Conservation (phyloP, 92 coral and sea anemone species). For the Umimayanthus kanabou region DNA sequence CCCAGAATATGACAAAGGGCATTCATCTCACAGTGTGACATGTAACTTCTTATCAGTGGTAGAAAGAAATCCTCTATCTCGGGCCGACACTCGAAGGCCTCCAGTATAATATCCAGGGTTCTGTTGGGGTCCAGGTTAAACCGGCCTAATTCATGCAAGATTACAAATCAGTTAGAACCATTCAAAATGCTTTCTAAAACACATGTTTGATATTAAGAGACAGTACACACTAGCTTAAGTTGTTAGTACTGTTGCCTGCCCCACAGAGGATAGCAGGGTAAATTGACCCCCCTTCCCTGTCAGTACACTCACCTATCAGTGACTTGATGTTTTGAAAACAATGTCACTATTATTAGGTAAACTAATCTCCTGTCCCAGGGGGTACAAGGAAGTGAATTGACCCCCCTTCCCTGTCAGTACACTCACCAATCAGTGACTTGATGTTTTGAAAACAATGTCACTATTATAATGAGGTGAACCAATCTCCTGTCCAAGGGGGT, state of each 20-base stretch:
- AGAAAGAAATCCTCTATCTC: conserved; percentile 84
- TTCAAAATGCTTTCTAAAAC: too few relatives aligned
- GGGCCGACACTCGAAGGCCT: conserved; percentile 87
- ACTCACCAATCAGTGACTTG: conserved; percentile 92
- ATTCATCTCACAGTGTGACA: conserved; percentile 84
- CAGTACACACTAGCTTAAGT: not conserved
- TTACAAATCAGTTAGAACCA: not conserved
- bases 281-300: not conserved
- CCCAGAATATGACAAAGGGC: conserved; percentile 95
- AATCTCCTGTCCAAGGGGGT: too few relatives aligned
- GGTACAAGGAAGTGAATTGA: too few relatives aligned
- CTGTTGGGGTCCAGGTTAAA: conserved; percentile 96
- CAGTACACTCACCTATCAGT: conserved; percentile 73
- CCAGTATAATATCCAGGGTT: conserved; percentile 89
- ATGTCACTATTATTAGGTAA: conserved; percentile 49
- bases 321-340: conserved; percentile 90
- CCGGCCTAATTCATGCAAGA: conserved; percentile 59
- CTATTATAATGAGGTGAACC: conserved; percentile 41
- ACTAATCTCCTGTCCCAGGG: too few relatives aligned
- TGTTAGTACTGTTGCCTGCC: too few relatives aligned
- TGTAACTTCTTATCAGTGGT: conserved; percentile 81
- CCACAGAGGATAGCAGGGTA: too few relatives aligned
- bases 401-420: not conserved
- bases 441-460: conserved; percentile 77
- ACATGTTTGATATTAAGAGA: too few relatives aligned